Base-by-base conservation (phyloP, 2,113 vertebrate species). In the Thomomys bottae region DNA sequence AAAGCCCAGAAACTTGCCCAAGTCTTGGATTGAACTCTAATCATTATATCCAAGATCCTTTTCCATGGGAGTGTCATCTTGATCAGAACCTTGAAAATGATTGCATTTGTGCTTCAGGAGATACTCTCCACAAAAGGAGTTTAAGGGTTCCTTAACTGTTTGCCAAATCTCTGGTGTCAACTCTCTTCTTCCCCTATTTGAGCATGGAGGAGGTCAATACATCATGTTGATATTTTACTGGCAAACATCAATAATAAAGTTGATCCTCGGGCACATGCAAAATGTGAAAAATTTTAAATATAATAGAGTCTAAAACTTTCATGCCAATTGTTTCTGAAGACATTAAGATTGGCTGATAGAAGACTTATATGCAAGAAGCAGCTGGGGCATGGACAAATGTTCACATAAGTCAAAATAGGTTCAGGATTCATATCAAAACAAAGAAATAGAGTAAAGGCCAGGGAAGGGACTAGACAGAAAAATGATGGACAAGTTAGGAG, bases 61-160 rank as follows among this genome's bases (percentile, higher is more conserved):
- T 91, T 5, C 40, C 12, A 20, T 38, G 42, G 7, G 11, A 30
- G 10, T 75, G 70, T 70, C 6, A 20, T 61, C 61, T 79, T 75
- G 78, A 6, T 38, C 40, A 32, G 26, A 88, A 20, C 54, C 64
- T 75, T 78, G 63, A 84, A 34, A 73, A 2, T 28, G 15, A 81
- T 78, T 90, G 73, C 57, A 66, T 40, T 45, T 91, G 21, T 1
- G 36, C 2, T 71, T 71, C 26, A 71, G 66, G 36, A 75, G 61
- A 76, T 30, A 1, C 2, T 42, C 3, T 71, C n/a, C 45, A 49
- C 63, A 59, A 66, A 92, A 81, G 28, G n/a, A 71, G 8, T 2
- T 71, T 79, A 7, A 90, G n/a, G 28, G 7, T 17, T 11, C 28
- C 28, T 91, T 84, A 67, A 61, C 83, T 87, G 67, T 89, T 84